Evolutionary conservation across 2,888 invertebrate species (phyloP), one percentile per base, ranked within the genome.

Genomic region (Alloscopus bannaensis): DNA sequence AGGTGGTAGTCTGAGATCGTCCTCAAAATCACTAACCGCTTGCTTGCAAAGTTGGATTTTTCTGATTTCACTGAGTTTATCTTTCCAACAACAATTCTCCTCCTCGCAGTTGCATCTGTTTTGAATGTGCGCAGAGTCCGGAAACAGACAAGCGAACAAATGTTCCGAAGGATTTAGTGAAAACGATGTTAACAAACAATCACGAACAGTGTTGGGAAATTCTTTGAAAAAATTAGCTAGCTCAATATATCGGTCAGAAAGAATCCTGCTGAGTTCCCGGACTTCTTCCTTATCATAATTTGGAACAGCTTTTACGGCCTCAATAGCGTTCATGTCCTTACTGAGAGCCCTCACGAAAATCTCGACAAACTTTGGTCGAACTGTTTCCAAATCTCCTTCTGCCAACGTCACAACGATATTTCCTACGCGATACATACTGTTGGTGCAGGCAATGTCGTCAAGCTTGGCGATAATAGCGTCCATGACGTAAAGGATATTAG

Each of bases 131-230:
- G 36, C 36, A 8, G 36, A 6, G 13, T 29, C 16, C 0, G 81
- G 80, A 55, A 83, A 85, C 1, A 85, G 65, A 11, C 65, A 64
- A 6, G 59, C 11, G 40, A 75, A 83, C 18, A 85, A 57, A 3
- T 68, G 8, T 0, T 75, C 50, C 3, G 78, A 71, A 0, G 85
- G 85, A 42, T 76, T 68, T 0, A 85, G 62, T 16, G 82, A 85
- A 59, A 84, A 84, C 3, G 85, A 81, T 0, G 85, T 84, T 3
- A 85, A 24, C 1, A 76, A 29, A n/a, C 82, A 72, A 18, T 80
- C 71, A 59, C 57, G 80, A 0, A 72, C 78, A 1, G 72, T 78
- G 4, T 52, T 55, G 0, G 62, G 64, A 45, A 45, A 65, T 11
- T 59, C 50, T 11, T 57, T 11, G 8, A 83, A 81, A 18, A 72